Evolutionary conservation across 2,113 vertebrate genomes (phyloP).

Genomic region (Scatophagus argus): DNA sequence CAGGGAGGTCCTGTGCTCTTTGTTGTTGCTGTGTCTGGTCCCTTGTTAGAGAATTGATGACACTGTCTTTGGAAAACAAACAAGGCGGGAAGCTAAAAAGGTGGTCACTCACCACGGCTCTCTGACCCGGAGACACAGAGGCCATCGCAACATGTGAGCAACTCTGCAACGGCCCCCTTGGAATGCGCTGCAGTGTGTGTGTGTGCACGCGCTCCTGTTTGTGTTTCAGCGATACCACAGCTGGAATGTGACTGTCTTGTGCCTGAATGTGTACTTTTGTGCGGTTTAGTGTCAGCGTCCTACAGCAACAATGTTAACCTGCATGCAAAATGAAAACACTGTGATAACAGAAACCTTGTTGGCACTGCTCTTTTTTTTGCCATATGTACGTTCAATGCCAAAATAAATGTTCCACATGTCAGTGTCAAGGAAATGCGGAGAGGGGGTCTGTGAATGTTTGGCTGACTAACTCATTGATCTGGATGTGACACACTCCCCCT

Average conservation of each 20-base stretch:
- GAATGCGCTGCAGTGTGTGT: constrained; percentile 73
- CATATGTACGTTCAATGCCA: constrained; percentile 54
- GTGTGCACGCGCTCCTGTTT: constrained; percentile 77
- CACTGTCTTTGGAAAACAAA: constrained; percentile 82
- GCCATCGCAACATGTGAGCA: constrained; percentile 76
- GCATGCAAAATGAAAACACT: constrained; percentile 54
- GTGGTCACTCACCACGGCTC: constrained; percentile 80
- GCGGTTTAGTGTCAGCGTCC: constrained; percentile 60
- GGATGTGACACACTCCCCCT: constrained; percentile 62
- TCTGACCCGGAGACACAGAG: constrained; percentile 79
- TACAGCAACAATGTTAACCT: constrained; percentile 43
- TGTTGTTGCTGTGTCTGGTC: constrained; percentile 81
- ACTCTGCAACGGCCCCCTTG: constrained; percentile 57
- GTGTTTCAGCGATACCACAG: constrained; percentile 76
- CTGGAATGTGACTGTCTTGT: constrained; percentile 80
- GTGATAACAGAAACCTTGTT: constrained; percentile 43
- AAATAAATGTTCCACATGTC: constrained; percentile 71
- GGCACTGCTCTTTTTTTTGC: constrained; percentile 14
- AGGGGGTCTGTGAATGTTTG: constrained; percentile 46
- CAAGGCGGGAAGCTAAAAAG: constrained; percentile 80
- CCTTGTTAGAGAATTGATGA: constrained; percentile 83
- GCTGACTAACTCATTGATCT: constrained; percentile 63
- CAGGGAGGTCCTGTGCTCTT: constrained; percentile 74
- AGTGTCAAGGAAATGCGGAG: constrained; percentile 51
- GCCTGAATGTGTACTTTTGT: constrained; percentile 76